Conservation (phyloP, 2,113 vertebrate genomes). For the Gymnobelideus leadbeateri region DNA sequence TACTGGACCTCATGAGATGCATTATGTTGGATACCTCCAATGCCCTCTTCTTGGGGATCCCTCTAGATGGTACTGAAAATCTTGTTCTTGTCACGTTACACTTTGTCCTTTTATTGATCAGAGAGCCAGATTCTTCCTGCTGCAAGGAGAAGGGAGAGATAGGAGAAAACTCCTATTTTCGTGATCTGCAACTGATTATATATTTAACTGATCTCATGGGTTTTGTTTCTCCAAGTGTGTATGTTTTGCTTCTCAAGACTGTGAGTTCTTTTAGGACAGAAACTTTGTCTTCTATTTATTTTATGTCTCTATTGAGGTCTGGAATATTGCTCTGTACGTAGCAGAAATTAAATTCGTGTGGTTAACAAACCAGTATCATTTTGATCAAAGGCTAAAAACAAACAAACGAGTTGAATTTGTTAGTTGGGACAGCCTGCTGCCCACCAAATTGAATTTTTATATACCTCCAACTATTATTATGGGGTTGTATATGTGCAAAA, state of each 20-base stretch:
- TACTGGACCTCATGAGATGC: conserved; percentile 90
- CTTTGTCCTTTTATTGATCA: background rate
- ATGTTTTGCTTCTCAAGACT: conserved; percentile 18
- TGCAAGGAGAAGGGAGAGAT: rapidly evolving
- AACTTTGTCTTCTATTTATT: conserved; percentile 36
- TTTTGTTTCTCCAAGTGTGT: background rate
- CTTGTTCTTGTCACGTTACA: background rate
- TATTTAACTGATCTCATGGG: background rate
- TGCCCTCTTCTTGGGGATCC: conserved; percentile 90
- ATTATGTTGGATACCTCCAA: conserved; percentile 95
- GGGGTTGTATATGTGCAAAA: background rate
- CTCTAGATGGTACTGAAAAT: conserved; percentile 88
- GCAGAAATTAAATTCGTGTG: conserved; percentile 17
- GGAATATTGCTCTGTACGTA: background rate
- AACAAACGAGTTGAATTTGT: background rate
- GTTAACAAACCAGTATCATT: background rate
- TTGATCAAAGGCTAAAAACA: background rate
- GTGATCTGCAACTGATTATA: background rate
- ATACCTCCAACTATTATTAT: conserved; percentile 32
- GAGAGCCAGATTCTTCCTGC: background rate
- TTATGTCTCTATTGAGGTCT: conserved; percentile 18
- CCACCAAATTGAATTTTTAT: conserved; percentile 32
- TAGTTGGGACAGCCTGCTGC: conserved; percentile 18
- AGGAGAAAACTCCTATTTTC: background rate
- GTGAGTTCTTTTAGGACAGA: background rate